Conservation (phyloP, 2,113 vertebrate species). For the Capra hircus region DNA sequence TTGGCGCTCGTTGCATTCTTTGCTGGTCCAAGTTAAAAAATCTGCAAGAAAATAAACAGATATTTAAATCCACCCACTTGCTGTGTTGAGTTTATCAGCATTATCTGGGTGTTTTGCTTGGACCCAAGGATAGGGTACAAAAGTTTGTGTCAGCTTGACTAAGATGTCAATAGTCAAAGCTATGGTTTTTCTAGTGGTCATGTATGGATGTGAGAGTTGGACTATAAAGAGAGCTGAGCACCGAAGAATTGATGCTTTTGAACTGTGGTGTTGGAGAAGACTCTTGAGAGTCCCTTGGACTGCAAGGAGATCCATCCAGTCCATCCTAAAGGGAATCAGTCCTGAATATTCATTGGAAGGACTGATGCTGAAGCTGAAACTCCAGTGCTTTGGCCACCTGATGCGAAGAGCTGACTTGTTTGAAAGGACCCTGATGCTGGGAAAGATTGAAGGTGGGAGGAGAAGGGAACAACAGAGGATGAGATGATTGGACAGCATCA, state of each 20-base stretch:
- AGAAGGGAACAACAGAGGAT: not conserved
- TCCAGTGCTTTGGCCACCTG: not conserved
- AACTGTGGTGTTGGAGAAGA: not conserved
- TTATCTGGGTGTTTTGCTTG: not conserved
- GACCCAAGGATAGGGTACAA: not conserved
- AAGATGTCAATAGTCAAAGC: not conserved
- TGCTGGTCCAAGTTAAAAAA: conserved; percentile 63
- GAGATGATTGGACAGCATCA: not conserved
- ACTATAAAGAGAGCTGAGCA: not conserved
- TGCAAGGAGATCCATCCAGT: not conserved
- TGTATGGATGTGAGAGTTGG: not conserved
- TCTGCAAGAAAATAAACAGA: conserved; percentile 52
- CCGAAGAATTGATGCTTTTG: not conserved
- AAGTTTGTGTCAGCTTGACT: not conserved
- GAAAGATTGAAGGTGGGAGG: not conserved
- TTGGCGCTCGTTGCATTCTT: not conserved
- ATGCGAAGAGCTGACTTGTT: not conserved
- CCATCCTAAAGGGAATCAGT: not conserved
- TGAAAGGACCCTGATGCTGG: not conserved
- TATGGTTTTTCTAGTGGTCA: not conserved
- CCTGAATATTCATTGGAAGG: not conserved
- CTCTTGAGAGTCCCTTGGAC: not conserved
- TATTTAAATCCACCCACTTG: not conserved
- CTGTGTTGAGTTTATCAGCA: not conserved
- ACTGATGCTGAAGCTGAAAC: not conserved